Evolutionary conservation across 2,113 vertebrate species (phyloP).

Genomic region (Drymodes brunneopygia): DNA sequence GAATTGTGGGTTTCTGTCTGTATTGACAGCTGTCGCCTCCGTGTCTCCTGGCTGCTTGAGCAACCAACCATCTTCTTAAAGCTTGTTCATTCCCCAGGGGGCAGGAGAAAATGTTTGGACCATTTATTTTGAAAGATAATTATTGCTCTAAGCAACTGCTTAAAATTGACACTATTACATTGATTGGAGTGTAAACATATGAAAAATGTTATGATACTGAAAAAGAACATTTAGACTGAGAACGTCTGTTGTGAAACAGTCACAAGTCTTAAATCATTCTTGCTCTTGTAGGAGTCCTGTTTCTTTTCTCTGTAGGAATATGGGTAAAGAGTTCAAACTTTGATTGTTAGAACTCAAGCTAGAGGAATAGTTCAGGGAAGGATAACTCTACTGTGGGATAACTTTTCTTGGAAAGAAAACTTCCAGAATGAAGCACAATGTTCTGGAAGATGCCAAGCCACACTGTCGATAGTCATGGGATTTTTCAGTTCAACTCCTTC

Average conservation of each 20-base stretch:
- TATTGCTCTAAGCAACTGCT: slow-evolving; percentile 2
- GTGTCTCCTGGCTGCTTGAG: neutral
- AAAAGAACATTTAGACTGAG: neutral
- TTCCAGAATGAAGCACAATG: neutral
- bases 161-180: neutral
- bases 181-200: neutral
- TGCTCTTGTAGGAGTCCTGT: neutral
- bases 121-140: neutral
- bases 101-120: neutral
- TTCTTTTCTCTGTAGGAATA: neutral
- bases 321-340: neutral
- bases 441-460: neutral
- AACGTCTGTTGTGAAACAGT: neutral
- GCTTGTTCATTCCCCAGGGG: neutral
- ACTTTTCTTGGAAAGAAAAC: neutral
- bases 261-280: neutral
- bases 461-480: fast-evolving
- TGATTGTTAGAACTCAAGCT: neutral
- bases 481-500: neutral
- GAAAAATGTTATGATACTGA: neutral
- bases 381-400: neutral
- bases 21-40: neutral
- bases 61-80: neutral
- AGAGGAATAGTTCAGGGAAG: neutral
- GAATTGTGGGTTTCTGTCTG: neutral